Conservation (phyloP, 2,797 vertebrate genomes). For the Muraenolepis orangiensis region DNA sequence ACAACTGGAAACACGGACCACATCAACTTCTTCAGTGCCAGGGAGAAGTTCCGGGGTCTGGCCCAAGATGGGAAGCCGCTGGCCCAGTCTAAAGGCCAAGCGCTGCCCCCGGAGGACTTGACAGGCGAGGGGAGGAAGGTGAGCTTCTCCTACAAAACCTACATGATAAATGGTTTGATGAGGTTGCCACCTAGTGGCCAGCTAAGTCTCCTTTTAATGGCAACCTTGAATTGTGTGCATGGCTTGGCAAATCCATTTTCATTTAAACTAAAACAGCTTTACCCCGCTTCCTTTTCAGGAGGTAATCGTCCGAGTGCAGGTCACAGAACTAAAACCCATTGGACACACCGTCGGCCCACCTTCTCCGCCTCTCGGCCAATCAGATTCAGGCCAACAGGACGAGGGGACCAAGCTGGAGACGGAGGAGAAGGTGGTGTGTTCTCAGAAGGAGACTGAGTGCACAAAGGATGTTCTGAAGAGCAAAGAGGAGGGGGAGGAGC, state of each 20-base stretch:
- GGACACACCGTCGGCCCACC: conserved; percentile 10
- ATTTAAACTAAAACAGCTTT: background rate
- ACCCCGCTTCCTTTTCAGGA: conserved; percentile 32
- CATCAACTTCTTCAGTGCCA: conserved; percentile 95
- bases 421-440: conserved; percentile 27
- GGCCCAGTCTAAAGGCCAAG: conserved; percentile 45
- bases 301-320: conserved; percentile 48
- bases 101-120: conserved; percentile 33
- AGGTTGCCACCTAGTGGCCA: background rate
- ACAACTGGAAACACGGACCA: conserved; percentile 77
- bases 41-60: conserved; percentile 93
- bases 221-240: background rate
- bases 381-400: conserved; percentile 33
- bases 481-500: conserved; percentile 54
- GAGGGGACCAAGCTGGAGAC: conserved; percentile 47
- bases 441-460: conserved; percentile 41
- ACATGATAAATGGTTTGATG: background rate
- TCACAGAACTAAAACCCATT: conserved; percentile 46
- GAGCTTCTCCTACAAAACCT: conserved; percentile 7
- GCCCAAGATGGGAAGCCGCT: conserved; percentile 80
- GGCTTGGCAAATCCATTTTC: background rate
- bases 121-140: conserved; percentile 30
- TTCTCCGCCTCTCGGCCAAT: conserved; percentile 26
- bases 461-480: background rate
- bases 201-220: background rate